Percentiles rank a stretch among this genome's conserved stretches.
These are phyloP conservation scores for Clunio marinus DNA, from an alignment of 2,888 invertebrate species.

Conservation along the genomic window DNA sequence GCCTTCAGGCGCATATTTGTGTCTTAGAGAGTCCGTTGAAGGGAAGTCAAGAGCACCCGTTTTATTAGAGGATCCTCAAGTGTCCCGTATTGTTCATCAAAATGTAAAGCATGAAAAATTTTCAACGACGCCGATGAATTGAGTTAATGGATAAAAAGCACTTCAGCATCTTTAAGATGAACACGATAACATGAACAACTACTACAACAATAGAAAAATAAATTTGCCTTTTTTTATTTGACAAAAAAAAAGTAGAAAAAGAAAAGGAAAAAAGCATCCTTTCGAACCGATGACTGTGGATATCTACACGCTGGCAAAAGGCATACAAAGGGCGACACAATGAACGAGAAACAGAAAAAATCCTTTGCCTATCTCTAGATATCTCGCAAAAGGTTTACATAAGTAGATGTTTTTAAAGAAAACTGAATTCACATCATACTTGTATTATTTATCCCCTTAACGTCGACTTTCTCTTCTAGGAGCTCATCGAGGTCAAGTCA, in stretches of 20 bases:
- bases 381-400: constrained; percentile 26
- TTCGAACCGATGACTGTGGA: constrained; percentile 9
- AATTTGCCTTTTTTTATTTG: constrained; percentile 36
- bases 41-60: too few species aligned
- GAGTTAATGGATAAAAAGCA: constrained; percentile 22
- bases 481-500: constrained; percentile 2
- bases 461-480: too few species aligned
- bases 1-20: background rate
- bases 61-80: too few species aligned
- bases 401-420: constrained; percentile 17
- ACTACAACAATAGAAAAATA: constrained; percentile 24
- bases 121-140: background rate
- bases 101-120: background rate
- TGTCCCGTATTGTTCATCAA: too few species aligned
- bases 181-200: constrained; percentile 23
- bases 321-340: background rate
- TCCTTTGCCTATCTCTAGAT: background rate
- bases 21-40: background rate
- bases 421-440: constrained; percentile 28
- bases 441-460: constrained; percentile 25
- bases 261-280: too few species aligned
- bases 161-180: constrained; percentile 23
- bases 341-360: background rate
- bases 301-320: background rate
- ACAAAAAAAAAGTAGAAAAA: background rate